phyloP scores from a whole-genome alignment of 2,113 vertebrate genomes.

The Salvelinus alpinus region DNA sequence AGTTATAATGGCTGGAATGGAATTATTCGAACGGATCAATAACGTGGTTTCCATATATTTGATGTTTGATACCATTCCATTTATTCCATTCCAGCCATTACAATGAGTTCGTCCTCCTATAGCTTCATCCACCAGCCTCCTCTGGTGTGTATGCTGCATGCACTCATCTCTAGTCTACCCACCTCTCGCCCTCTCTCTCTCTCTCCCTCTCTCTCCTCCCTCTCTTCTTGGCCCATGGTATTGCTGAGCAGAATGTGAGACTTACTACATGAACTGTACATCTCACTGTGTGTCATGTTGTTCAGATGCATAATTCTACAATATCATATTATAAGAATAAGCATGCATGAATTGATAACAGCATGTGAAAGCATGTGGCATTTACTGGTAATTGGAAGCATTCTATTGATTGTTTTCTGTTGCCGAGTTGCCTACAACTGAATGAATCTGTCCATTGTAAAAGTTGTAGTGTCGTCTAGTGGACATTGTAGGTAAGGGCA shows the following conservation, averaged over 20 bases:
- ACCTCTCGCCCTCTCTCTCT: background rate
- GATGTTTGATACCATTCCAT: no score
- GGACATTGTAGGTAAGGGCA: conserved; percentile 21
- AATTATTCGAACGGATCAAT: no score
- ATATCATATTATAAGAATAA: background rate
- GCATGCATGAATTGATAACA: background rate
- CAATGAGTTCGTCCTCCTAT: no score
- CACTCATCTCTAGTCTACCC: background rate
- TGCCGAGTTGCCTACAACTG: no score
- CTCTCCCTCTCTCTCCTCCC: no score
- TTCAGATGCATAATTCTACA: background rate
- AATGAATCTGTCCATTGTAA: background rate
- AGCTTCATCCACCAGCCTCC: no score
- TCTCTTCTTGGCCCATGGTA: conserved; percentile 57
- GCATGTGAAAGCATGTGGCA: background rate
- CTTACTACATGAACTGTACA: conserved; percentile 84
- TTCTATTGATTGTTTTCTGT: background rate
- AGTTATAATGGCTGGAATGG: no score
- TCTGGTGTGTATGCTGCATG: background rate
- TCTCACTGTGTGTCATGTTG: conserved; percentile 28
- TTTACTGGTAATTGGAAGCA: background rate
- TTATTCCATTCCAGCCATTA: no score
- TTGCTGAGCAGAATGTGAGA: conserved; percentile 82
- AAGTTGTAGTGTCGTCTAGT: background rate
- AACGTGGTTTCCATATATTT: no score